These are phyloP conservation scores for Hypomesus transpacificus DNA, from an alignment of 2,113 vertebrate species.

Conservation along the genomic window DNA sequence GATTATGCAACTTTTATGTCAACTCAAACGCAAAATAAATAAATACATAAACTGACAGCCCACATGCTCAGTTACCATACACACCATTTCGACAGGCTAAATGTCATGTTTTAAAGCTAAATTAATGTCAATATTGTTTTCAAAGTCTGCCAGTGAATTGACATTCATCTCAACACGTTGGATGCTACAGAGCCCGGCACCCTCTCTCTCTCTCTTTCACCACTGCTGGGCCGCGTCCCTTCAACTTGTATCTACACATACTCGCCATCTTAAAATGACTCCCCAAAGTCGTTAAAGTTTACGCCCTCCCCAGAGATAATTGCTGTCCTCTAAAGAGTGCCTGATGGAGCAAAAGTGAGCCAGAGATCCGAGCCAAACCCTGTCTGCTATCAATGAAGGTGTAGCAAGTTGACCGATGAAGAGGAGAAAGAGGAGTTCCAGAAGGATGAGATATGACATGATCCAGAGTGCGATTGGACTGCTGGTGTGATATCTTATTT, in stretches of 20 bases:
- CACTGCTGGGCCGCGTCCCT: too few species aligned
- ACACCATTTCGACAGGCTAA: too few species aligned
- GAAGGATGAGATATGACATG: constrained; percentile 50
- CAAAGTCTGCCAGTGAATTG: too few species aligned
- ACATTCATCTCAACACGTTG: too few species aligned
- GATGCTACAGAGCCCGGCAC: too few species aligned
- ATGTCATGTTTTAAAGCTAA: too few species aligned
- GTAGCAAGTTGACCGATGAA: constrained; percentile 20
- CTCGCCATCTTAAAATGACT: constrained; percentile 18
- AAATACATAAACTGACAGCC: too few species aligned
- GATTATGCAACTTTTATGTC: too few species aligned
- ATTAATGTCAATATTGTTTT: too few species aligned
- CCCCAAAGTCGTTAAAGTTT: constrained; percentile 40
- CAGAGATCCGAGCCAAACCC: constrained; percentile 21
- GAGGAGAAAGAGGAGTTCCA: constrained; percentile 15
- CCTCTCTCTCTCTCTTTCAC: too few species aligned
- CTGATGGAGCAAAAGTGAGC: constrained; percentile 33
- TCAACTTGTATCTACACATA: background rate
- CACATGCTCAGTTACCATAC: too few species aligned
- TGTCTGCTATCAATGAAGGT: background rate
- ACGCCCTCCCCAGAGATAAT: constrained; percentile 23
- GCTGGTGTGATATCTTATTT: constrained; percentile 57
- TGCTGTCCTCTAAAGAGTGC: constrained; percentile 39
- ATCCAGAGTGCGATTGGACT: constrained; percentile 53
- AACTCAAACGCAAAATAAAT: too few species aligned